Evolutionary conservation across 2,113 vertebrate genomes (phyloP), one percentile per base, ranked within the genome.

Genomic region (Semicossyphus pulcher): DNA sequence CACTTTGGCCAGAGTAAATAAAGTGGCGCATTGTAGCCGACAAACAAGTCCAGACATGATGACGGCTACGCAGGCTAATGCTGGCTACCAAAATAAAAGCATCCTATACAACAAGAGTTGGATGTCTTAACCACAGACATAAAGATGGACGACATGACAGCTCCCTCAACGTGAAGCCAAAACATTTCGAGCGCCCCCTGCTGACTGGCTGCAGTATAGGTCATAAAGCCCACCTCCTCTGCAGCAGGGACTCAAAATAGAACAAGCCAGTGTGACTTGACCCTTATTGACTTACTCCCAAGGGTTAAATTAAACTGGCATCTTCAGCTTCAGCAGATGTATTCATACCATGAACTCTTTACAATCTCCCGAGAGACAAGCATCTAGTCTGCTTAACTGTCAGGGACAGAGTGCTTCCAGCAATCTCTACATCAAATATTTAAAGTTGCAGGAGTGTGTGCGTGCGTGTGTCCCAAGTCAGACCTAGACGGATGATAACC

Each of bases 351-450:
- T 37, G n/a, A 6, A 58, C 32, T 53, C 53, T 67, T 37, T 29
- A 37, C 62, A 60, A 61, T 51, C 56, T 81, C 71, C 54, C 72
- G 9, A 59, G 48, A 65, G 76, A 69, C 29, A 37, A 21, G 31
- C 57, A 76, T 72, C 52, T 39, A 58, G 32, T 51, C 58, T 54
- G 57, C 32, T 48, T 29, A 51, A 36, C 42, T 59, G 58, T 28
- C 28, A 45, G 39, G 15, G 59, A 60, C 48, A 61, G 62, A 72
- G 28, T 59, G 54, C 67, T 51, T 63, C 26, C 28, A 47, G 57
- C 58, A 26, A 49, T 41, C 18, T 52, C 42, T 23, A 20, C 71
- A 78, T 80, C 53, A 70, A 80, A 77, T 82, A 84, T 86, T 83
- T 60, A 78, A 80, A 77, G 39, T 20, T 71, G 36, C 26, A 41